These are phyloP conservation scores for Zaprionus davidi DNA, from an alignment of 1,140 invertebrate species.

Conservation along the genomic window DNA sequence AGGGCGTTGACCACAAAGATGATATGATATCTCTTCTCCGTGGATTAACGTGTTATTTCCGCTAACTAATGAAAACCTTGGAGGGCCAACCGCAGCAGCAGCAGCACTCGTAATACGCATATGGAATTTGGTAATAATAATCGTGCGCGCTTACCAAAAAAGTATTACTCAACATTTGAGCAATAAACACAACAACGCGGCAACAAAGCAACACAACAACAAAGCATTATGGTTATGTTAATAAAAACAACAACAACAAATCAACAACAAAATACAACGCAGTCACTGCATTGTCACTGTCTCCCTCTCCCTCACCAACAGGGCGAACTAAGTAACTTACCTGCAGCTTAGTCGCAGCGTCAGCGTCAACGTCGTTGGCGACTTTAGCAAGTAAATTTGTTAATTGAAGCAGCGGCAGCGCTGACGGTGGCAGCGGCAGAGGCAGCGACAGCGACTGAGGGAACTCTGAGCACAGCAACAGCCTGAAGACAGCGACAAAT, in stretches of 20 bases:
- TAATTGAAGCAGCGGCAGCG: conserved; percentile 48
- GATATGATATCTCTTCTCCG: conserved; percentile 24
- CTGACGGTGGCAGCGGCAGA: conserved; percentile 6
- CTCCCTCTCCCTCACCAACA: not conserved
- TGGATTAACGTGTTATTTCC: conserved; percentile 31
- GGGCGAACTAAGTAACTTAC: conserved; percentile 45
- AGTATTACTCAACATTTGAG: conserved; percentile 36
- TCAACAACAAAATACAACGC: conserved; percentile 22
- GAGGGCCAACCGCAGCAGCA: not conserved
- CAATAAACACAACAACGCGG: conserved; percentile 16
- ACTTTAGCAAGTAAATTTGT: conserved; percentile 48
- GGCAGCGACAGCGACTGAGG: not conserved
- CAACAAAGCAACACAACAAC: conserved; percentile 10
- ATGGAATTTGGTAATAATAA: conserved; percentile 43
- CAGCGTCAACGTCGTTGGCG: not conserved
- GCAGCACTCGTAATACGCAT: conserved; percentile 18
- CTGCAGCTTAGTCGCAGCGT: conserved; percentile 54
- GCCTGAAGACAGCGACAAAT: conserved; percentile 48
- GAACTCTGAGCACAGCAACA: conserved; percentile 1
- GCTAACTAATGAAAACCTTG: conserved; percentile 31
- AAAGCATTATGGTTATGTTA: conserved; percentile 43
- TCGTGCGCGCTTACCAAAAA: conserved; percentile 19
- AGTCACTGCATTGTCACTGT: conserved; percentile 54
- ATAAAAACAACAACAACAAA: conserved; percentile 39
- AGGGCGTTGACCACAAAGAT: conserved; percentile 48